These are phyloP conservation scores for Rhabdomys dilectus DNA, from an alignment of 2,113 vertebrate genomes.

Conservation along the genomic window DNA sequence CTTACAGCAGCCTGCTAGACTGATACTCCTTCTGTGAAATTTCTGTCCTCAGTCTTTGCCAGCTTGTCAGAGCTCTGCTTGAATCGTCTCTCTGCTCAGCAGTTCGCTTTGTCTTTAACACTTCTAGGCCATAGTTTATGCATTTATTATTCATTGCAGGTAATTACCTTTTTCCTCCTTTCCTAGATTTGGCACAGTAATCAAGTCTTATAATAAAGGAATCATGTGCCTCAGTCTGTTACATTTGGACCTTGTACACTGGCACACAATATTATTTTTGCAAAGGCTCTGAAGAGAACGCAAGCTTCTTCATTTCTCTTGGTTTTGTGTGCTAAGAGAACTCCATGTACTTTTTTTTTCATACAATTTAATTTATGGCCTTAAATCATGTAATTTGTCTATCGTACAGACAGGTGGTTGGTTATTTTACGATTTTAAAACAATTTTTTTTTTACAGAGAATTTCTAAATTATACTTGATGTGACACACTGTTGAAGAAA, in stretches of 20 bases:
- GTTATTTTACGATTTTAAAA: not conserved
- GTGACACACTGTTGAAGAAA: not conserved
- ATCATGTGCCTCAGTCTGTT: not conserved
- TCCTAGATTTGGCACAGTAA: not conserved
- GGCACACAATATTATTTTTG: not conserved
- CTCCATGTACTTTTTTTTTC: not conserved
- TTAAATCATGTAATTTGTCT: not conserved
- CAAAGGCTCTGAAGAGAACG: not conserved
- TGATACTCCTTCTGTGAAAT: not conserved
- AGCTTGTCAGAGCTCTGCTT: not conserved
- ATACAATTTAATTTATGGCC: not conserved
- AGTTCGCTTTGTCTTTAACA: not conserved
- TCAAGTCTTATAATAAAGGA: not conserved
- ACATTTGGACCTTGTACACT: not conserved
- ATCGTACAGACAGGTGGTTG: not conserved
- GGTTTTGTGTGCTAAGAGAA: not conserved
- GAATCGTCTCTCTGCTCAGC: not conserved
- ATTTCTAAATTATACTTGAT: not conserved
- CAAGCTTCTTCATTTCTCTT: not conserved
- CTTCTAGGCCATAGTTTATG: fast-evolving
- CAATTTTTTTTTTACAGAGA: not conserved
- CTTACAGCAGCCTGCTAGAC: not conserved
- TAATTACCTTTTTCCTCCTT: not conserved
- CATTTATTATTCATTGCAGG: not conserved
- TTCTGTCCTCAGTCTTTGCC: not conserved